A percentile compares a stretch with the other conserved stretches of the same genome.
Evolutionary conservation across 2,888 invertebrate genomes (phyloP).

Genomic region (Dolichomitus sp.): DNA sequence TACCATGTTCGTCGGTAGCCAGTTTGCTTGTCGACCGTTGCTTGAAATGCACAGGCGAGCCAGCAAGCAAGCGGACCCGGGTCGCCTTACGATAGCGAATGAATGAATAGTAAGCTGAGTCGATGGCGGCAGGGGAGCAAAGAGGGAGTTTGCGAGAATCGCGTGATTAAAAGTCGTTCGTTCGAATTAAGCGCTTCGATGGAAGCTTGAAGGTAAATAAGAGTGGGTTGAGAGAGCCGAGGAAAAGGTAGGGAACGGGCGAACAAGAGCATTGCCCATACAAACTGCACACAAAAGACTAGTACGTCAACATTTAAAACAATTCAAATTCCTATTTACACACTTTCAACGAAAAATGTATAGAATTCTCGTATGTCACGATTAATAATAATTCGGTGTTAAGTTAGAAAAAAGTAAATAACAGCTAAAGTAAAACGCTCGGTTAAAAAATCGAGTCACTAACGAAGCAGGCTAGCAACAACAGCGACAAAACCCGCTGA

Average conservation of each 20-base stretch:
- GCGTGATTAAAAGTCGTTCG: slow-evolving; percentile 70
- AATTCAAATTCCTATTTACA: slow-evolving; percentile 29
- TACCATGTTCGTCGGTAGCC: slow-evolving; percentile 4
- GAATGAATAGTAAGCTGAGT: slow-evolving; percentile 61
- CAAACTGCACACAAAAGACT: slow-evolving; percentile 36
- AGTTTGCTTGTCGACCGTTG: neutral
- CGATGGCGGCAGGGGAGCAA: slow-evolving; percentile 45
- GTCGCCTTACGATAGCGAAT: slow-evolving; percentile 35
- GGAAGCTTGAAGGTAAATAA: slow-evolving; percentile 47
- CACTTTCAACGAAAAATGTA: neutral
- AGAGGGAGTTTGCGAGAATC: slow-evolving; percentile 45
- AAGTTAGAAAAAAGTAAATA: too few relatives aligned
- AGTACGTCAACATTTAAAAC: slow-evolving; percentile 1
- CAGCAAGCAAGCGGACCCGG: slow-evolving; percentile 34
- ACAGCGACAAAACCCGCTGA: neutral
- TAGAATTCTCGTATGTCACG: neutral
- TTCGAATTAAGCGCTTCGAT: slow-evolving; percentile 68
- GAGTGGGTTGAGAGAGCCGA: slow-evolving; percentile 35
- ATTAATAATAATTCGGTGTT: too few relatives aligned
- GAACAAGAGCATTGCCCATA: slow-evolving; percentile 58
- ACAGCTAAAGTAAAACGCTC: too few relatives aligned
- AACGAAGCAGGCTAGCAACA: neutral
- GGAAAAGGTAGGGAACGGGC: slow-evolving; percentile 50
- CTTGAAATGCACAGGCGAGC: slow-evolving; percentile 14
- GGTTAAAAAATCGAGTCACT: neutral